Conservation (phyloP, 2,888 invertebrate species). For the Tineola bisselliella region DNA sequence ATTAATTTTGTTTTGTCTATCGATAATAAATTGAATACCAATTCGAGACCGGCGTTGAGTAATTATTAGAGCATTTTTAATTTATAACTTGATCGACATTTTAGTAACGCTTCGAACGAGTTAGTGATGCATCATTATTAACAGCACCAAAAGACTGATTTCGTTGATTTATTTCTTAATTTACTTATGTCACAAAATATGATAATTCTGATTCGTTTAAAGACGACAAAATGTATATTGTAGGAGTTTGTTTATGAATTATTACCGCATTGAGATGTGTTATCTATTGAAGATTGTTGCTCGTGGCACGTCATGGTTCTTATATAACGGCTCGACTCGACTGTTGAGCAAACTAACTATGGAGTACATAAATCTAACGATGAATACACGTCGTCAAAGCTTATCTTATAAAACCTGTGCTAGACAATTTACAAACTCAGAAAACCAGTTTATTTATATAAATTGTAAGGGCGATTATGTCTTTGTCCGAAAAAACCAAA, state of each 20-base stretch:
- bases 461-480: background rate
- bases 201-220: background rate
- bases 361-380: background rate
- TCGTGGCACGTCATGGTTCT: background rate
- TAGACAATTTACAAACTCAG: background rate
- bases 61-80: background rate
- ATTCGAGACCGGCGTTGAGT: background rate
- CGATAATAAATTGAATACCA: background rate
- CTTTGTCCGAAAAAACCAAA: background rate
- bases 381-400: conserved; percentile 6
- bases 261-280: background rate
- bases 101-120: background rate
- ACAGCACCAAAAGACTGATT: background rate
- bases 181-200: background rate
- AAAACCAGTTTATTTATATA: background rate
- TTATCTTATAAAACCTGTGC: background rate
- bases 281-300: background rate
- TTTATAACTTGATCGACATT: background rate
- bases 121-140: background rate
- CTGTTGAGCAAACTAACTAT: conserved; percentile 4
- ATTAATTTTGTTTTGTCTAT: background rate
- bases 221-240: background rate
- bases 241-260: background rate
- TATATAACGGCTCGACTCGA: conserved; percentile 1
- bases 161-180: too few relatives aligned